These are phyloP conservation scores for Otus scops DNA, from an alignment of 2,797 vertebrate species.

Conservation along the genomic window DNA sequence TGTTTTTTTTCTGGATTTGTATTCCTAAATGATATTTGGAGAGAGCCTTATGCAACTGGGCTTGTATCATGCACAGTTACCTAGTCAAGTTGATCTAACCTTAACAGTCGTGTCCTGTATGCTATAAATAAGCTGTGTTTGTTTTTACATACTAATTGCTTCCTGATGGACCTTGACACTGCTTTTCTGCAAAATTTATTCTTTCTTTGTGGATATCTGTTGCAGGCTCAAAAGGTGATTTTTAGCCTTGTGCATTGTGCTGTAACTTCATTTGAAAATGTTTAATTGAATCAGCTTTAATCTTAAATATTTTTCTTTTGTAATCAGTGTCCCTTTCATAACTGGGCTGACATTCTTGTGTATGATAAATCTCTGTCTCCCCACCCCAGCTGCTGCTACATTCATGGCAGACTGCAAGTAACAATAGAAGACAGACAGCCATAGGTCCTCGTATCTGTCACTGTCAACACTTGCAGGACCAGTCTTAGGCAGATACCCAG, in stretches of 20 bases:
- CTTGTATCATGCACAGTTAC: neutral
- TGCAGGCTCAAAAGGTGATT: neutral
- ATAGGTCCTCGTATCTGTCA: accelerated
- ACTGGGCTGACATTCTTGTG: neutral
- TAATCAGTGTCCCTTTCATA: neutral
- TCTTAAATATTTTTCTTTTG: neutral
- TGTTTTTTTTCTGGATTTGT: neutral
- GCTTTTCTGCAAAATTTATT: neutral
- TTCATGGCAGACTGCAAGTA: neutral
- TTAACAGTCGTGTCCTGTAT: neutral
- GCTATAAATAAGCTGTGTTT: neutral
- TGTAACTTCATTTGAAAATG: neutral
- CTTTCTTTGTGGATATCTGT: neutral
- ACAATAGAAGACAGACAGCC: neutral
- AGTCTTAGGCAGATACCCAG: neutral
- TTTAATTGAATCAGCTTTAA: neutral
- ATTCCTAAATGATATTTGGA: neutral
- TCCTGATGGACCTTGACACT: neutral
- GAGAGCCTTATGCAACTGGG: accelerated
- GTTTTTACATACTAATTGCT: neutral
- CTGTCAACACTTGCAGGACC: neutral
- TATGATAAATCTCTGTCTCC: neutral
- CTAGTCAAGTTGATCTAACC: neutral
- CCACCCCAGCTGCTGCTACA: neutral
- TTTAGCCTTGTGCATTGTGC: accelerated